Evolutionary conservation across 2,797 vertebrate species (phyloP), one percentile per base, ranked within the genome.

Genomic region (Anguilla obscura): DNA sequence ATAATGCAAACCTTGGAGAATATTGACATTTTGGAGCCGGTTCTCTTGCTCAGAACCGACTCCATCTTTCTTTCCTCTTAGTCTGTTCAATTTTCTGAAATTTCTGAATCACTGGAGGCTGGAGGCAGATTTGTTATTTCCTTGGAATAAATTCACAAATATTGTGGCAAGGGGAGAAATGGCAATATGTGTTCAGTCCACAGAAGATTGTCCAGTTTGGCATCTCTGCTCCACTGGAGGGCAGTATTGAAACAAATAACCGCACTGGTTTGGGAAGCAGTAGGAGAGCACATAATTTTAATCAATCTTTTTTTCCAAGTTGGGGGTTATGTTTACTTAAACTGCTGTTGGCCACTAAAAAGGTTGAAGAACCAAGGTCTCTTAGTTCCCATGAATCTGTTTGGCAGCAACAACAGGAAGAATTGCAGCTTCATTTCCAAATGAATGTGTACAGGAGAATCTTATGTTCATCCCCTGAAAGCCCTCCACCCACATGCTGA

Each of bases 341-440:
- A 92, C 89, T 88, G 88, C 89, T 91, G 89, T 92, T 93, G 89
- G 90, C 91, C 90, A 87, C 80, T 27, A 85, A 90, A 90, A 93
- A 91, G 90, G 90, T 93, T 91, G 87, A 89, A 90, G 90, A 87
- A 91, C 90, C 87, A 76, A 93, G 91, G 92, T 92, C 90, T 92
- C 89, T 80, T 79, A 90, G 92, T 93, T 92, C 93, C 91, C 91
- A 93, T 89, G 90, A 85, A 85, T 91, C 89, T 90, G 86, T 92
- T 92, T 89, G 87, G 87, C 85, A 76, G 86, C 58, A 90, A 88
- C 88, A 85, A 87, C 87, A 80, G 85, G 10, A 63, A 45, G 69
- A 52, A 71, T 40, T n/a, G 60, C 33, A 54, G 66, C 50, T 69
- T 84, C 74, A 33, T 48, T 52, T 84, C 40, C 21, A 84, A 71